Percentiles rank a stretch among this genome's conserved stretches.
Evolutionary conservation across 2,888 invertebrate species (phyloP).

Genomic region (Cordilura impudica): DNA sequence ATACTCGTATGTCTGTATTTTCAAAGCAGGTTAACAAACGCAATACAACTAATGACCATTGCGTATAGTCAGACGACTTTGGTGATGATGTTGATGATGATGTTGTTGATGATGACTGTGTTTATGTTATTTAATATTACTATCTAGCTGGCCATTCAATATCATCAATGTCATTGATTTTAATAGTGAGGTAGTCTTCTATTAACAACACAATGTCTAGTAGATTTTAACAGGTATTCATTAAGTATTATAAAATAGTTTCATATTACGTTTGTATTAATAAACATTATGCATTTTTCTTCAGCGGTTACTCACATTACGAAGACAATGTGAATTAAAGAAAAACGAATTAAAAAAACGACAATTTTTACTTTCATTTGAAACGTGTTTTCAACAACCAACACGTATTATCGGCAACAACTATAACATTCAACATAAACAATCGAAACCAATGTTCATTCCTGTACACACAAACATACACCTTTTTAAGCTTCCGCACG

Average conservation of each 20-base stretch:
- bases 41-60: conserved; percentile 15
- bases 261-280: conserved; percentile 51
- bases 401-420: conserved; percentile 51
- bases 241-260: conserved; percentile 53
- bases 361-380: conserved; percentile 75
- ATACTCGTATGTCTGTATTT: too few relatives aligned
- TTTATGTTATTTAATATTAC: conserved; percentile 26
- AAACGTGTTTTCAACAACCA: conserved; percentile 70
- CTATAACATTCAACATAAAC: conserved; percentile 25
- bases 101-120: conserved; percentile 25
- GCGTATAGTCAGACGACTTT: neutral
- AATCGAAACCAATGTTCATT: neutral
- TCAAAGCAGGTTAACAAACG: conserved; percentile 56
- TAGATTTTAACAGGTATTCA: neutral
- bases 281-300: conserved; percentile 38
- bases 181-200: conserved; percentile 31
- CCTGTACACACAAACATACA: neutral
- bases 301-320: conserved; percentile 59
- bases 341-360: conserved; percentile 29
- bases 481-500: conserved; percentile 51
- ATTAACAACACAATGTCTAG: neutral
- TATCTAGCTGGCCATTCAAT: conserved; percentile 13
- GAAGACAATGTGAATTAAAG: neutral
- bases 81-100: neutral
- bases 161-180: conserved; percentile 62